phyloP scores from a whole-genome alignment of 2,113 vertebrate species.

The Cheilinus undulatus region DNA sequence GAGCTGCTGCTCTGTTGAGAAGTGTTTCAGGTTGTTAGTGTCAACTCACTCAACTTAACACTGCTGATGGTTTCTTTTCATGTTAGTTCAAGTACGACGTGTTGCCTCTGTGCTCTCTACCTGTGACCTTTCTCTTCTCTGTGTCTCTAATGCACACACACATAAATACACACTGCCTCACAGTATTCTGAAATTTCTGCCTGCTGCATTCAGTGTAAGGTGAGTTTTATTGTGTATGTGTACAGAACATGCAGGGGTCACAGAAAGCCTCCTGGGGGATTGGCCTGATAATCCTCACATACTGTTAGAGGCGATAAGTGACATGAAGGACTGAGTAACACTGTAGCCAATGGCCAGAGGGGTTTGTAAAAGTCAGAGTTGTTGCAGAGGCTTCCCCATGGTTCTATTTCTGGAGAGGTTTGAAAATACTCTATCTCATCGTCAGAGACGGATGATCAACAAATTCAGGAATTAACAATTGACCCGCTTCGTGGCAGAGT shows the following conservation, averaged over 20 bases:
- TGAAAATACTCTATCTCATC: constrained; percentile 8
- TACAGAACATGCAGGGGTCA: constrained; percentile 51
- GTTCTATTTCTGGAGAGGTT: constrained; percentile 2
- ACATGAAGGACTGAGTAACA: constrained; percentile 20
- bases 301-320: constrained; percentile 44
- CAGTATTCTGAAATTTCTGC: constrained; percentile 22
- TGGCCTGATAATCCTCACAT: constrained; percentile 60
- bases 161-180: constrained; percentile 2
- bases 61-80: constrained; percentile 39
- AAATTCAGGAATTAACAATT: not conserved
- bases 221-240: constrained; percentile 20
- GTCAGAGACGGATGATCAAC: not conserved
- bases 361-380: constrained; percentile 28
- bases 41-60: constrained; percentile 48
- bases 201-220: constrained; percentile 3
- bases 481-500: not conserved
- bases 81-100: constrained; percentile 54
- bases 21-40: constrained; percentile 29
- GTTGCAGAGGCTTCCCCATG: constrained; percentile 18
- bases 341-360: constrained; percentile 19
- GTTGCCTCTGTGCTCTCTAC: constrained; percentile 27
- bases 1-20: constrained; percentile 11
- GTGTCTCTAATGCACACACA: constrained; percentile 9
- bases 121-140: constrained; percentile 16
- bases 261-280: constrained; percentile 23